Conservation (phyloP, 2,797 vertebrate genomes). For the Eleutherodactylus coqui region DNA sequence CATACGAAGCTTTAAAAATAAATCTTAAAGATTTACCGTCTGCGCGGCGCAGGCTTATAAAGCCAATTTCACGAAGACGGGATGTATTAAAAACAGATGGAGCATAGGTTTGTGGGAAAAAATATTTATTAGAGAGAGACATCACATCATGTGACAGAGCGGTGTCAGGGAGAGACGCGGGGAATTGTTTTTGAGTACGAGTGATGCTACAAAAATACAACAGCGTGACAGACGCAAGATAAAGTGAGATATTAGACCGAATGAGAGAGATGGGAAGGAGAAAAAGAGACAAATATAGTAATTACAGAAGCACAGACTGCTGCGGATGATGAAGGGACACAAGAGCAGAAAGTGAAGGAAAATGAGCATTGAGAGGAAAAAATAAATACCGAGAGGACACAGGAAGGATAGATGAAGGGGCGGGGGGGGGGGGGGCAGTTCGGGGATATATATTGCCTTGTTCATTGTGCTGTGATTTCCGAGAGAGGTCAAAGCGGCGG, state of each 20-base stretch:
- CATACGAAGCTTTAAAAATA: neutral
- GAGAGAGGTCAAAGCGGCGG: slow-evolving; percentile 60
- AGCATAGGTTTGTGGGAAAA: slow-evolving; percentile 1
- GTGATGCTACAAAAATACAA: slow-evolving; percentile 38
- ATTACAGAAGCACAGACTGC: slow-evolving; percentile 34
- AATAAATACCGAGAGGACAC: slow-evolving; percentile 31
- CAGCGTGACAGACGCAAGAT: slow-evolving; percentile 34
- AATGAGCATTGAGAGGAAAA: slow-evolving; percentile 52
- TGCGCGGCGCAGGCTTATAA: neutral
- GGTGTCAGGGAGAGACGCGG: slow-evolving; percentile 27
- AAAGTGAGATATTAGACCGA: slow-evolving; percentile 34
- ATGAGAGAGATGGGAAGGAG: slow-evolving; percentile 45
- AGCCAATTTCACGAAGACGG: neutral
- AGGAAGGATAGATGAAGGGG: slow-evolving; percentile 33
- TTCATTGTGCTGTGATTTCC: slow-evolving; percentile 63
- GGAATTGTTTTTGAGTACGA: slow-evolving; percentile 46
- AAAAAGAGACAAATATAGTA: slow-evolving; percentile 54
- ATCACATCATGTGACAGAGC: slow-evolving; percentile 51
- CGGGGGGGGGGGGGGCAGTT: neutral
- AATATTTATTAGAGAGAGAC: slow-evolving; percentile 50
- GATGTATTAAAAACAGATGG: slow-evolving; percentile 25
- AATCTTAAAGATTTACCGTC: slow-evolving; percentile 25
- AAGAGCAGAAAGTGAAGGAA: slow-evolving; percentile 40
- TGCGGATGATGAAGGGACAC: slow-evolving; percentile 28
- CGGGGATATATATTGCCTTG: slow-evolving; percentile 57